Percentiles rank a stretch among this genome's conserved stretches.
Evolutionary conservation across 2,113 vertebrate genomes (phyloP).

Genomic region (Syngnathus scovelli): DNA sequence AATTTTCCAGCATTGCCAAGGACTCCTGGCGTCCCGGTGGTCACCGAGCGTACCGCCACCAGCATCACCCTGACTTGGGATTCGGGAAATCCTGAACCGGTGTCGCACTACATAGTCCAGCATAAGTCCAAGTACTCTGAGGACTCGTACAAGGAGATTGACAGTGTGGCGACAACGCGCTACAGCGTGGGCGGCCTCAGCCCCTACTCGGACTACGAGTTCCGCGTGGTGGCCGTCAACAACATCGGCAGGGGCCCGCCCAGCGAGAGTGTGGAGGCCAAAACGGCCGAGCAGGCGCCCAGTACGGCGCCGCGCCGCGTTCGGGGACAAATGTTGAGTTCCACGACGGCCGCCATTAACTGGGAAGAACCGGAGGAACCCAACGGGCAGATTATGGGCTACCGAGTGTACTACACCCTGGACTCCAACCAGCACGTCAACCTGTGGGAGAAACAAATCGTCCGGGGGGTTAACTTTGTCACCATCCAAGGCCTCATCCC

Average conservation of each 20-base stretch:
- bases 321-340: constrained; percentile 92
- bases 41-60: constrained; percentile 95
- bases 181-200: constrained; percentile 97
- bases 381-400: constrained; percentile 96
- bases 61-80: constrained; percentile 98
- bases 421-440: constrained; percentile 87
- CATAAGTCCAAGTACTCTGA: constrained; percentile 92
- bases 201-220: constrained; percentile 97
- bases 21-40: constrained; percentile 86
- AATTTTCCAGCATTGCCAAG: constrained; percentile 84
- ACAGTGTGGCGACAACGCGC: constrained; percentile 94
- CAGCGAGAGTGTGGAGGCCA: constrained; percentile 89
- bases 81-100: constrained; percentile 95
- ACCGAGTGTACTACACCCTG: constrained; percentile 95
- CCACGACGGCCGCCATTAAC: constrained; percentile 93
- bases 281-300: constrained; percentile 94
- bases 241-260: constrained; percentile 92
- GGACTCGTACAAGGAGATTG: constrained; percentile 93
- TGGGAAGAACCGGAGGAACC: constrained; percentile 98
- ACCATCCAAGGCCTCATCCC: constrained; percentile 92
- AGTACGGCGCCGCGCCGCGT: constrained; percentile 93
- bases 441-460: constrained; percentile 95
- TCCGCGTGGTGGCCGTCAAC: constrained; percentile 93
- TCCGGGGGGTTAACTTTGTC: constrained; percentile 88
- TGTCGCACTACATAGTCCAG: constrained; percentile 97